These are phyloP conservation scores for Corynorhinus townsendii DNA, from an alignment of 2,113 vertebrate genomes.

Conservation along the genomic window DNA sequence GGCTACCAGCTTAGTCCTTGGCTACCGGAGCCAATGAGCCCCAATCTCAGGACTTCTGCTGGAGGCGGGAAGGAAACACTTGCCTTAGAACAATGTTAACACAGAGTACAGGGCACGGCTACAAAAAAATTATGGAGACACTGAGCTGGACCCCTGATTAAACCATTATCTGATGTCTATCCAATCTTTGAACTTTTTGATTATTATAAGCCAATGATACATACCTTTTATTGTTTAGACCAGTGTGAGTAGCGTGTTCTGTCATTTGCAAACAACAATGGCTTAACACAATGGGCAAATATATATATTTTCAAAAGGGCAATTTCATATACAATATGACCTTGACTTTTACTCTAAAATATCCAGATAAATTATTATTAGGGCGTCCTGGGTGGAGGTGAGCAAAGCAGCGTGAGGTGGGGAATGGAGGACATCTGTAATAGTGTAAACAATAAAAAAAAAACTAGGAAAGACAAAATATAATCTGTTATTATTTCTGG, in stretches of 20 bases:
- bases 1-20: neutral
- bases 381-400: neutral
- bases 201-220: neutral
- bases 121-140: neutral
- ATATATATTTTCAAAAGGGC: neutral
- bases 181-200: neutral
- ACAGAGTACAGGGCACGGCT: neutral
- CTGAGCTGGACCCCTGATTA: neutral
- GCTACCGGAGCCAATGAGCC: neutral
- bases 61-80: neutral
- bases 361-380: neutral
- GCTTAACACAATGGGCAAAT: neutral
- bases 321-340: neutral
- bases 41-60: neutral
- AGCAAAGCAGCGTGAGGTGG: neutral
- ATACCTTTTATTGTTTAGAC: neutral
- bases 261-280: neutral
- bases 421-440: neutral
- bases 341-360: neutral
- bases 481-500: neutral
- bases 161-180: neutral
- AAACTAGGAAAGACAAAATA: neutral
- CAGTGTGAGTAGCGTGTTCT: neutral
- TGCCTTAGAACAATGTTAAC: neutral
- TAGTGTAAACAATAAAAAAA: neutral